Percentiles rank a stretch among this genome's conserved stretches.
Conservation (phyloP, 53 echinoderm and acorn worm species). For the Temnopleurus reevesii region DNA sequence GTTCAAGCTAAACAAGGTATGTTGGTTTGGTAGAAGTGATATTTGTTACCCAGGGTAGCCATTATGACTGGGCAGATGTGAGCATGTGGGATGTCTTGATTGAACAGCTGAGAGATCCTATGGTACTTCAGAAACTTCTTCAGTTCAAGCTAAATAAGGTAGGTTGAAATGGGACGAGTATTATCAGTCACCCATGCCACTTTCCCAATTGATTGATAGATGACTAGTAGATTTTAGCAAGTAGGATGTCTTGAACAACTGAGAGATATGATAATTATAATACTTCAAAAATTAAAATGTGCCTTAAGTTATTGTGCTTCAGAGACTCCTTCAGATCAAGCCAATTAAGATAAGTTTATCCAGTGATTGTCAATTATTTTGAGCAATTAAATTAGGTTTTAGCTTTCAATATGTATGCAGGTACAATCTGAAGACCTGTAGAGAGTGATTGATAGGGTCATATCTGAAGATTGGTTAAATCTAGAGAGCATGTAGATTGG, state of each 20-base stretch:
- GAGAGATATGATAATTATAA: no score
- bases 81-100: constrained; percentile 83
- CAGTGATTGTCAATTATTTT: no score
- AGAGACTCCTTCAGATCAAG: constrained; percentile 79
- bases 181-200: no score
- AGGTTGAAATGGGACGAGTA: background rate
- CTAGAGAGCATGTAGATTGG: no score
- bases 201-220: no score
- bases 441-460: no score
- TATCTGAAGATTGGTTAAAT: no score
- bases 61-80: constrained; percentile 83
- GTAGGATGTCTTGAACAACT: constrained; percentile 88
- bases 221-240: constrained; percentile 76
- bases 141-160: constrained; percentile 84
- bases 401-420: no score
- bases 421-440: no score
- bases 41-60: no score
- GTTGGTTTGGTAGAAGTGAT: background rate
- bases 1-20: constrained; percentile 79
- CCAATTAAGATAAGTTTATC: constrained; percentile 83
- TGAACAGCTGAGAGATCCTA: constrained; percentile 79
- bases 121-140: constrained; percentile 79
- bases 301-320: constrained; percentile 78
- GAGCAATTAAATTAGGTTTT: no score
- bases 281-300: no score